phyloP scores from a whole-genome alignment of 2,113 vertebrate genomes.

The Albula glossodonta region DNA sequence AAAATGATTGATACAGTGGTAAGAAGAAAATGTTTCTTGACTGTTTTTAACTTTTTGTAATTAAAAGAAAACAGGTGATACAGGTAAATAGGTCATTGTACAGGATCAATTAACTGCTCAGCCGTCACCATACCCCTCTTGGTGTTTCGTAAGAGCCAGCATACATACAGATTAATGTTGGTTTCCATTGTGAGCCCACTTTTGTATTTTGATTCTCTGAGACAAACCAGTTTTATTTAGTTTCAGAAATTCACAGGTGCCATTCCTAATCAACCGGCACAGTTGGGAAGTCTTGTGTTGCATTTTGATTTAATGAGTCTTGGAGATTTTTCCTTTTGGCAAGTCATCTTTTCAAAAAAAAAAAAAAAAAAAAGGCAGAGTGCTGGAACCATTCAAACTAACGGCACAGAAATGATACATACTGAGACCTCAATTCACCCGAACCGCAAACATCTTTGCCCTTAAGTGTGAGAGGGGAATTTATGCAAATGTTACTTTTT shows the following conservation, averaged over 20 bases:
- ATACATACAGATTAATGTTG: background rate
- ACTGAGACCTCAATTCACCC: background rate
- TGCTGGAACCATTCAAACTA: background rate
- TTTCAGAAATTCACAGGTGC: background rate
- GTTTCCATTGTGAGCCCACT: background rate
- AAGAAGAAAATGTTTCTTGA: constrained; percentile 81
- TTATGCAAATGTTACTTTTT: background rate
- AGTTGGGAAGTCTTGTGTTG: background rate
- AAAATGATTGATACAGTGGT: constrained; percentile 62
- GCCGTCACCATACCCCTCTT: background rate
- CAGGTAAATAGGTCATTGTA: constrained; percentile 59
- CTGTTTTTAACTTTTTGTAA: constrained; percentile 58
- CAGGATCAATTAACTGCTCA: constrained; percentile 46
- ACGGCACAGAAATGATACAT: background rate
- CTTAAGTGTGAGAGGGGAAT: no score
- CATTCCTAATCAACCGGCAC: background rate
- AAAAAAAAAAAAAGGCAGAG: background rate
- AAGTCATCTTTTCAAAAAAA: background rate
- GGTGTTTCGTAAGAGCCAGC: background rate
- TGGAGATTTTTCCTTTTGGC: background rate
- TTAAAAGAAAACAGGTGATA: constrained; percentile 24
- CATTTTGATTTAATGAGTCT: constrained; percentile 1
- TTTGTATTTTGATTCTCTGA: background rate
- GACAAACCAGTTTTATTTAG: background rate
- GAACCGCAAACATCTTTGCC: no score